These are phyloP conservation scores for Micropoecilia bifurca DNA, from an alignment of 2,797 vertebrate species.

Conservation along the genomic window DNA sequence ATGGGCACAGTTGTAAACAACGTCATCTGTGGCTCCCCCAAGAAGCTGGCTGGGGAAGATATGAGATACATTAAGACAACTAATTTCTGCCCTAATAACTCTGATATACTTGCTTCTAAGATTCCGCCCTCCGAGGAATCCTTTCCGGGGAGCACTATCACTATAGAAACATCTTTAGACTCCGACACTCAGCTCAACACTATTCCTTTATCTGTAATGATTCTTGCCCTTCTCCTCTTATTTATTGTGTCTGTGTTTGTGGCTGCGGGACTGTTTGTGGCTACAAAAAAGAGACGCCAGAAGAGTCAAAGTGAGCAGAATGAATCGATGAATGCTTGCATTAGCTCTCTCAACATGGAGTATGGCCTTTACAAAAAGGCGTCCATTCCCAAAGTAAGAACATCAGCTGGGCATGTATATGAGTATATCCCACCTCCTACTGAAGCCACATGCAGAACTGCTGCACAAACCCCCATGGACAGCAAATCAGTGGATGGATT, in stretches of 20 bases:
- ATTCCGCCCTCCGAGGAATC: slow-evolving; percentile 88
- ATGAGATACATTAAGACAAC: slow-evolving; percentile 89
- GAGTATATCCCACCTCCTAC: slow-evolving; percentile 93
- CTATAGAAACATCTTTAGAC: slow-evolving; percentile 85
- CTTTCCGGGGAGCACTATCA: slow-evolving; percentile 86
- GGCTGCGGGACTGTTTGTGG: slow-evolving; percentile 92
- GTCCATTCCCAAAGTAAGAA: slow-evolving; percentile 89
- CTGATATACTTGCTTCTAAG: slow-evolving; percentile 84
- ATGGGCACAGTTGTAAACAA: slow-evolving; percentile 93
- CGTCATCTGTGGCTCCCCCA: slow-evolving; percentile 93
- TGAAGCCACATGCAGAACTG: slow-evolving; percentile 86
- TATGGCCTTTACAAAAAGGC: slow-evolving; percentile 91
- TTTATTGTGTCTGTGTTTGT: slow-evolving; percentile 96
- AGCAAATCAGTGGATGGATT: slow-evolving; percentile 88
- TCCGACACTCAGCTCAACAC: slow-evolving; percentile 81
- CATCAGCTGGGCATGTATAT: slow-evolving; percentile 92
- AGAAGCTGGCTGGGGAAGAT: slow-evolving; percentile 90
- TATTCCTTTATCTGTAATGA: slow-evolving; percentile 94
- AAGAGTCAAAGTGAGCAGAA: slow-evolving; percentile 90
- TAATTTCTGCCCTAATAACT: slow-evolving; percentile 93
- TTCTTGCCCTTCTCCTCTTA: slow-evolving; percentile 93
- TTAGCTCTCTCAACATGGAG: slow-evolving; percentile 96
- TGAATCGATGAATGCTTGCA: slow-evolving; percentile 91
- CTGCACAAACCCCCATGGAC: slow-evolving; percentile 85
- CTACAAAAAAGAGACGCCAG: slow-evolving; percentile 90